Evolutionary conservation across 2,113 vertebrate genomes (phyloP), one percentile per base, ranked within the genome.

Genomic region (Tympanuchus pallidicinctus): DNA sequence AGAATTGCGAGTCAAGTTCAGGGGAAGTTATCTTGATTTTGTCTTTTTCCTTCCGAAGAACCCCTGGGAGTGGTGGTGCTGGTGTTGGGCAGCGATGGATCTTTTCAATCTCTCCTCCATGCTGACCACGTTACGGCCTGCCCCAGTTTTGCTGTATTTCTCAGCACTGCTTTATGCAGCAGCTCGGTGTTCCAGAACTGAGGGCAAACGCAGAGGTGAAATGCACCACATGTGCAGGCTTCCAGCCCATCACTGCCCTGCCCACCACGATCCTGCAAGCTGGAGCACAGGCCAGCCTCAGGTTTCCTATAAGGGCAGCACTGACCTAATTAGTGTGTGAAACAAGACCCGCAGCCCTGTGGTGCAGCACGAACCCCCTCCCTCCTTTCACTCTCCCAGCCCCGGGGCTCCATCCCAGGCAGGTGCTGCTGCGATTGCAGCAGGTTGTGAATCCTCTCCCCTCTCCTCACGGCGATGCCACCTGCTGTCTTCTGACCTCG

Each of bases 401-500:
- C 90, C 86, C 52, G 2, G 80, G 93, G 96, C 92, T 77, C 95
- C 82, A 77, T 86, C 80, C 92, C 4, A 14, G 88, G 92, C 96
- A 96, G 93, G 94, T 96, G 94, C 75, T 3, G 52, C 88, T 93
- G 75, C 90, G 88, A 78, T 92, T 95, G 93, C 90, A 90, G 92
- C 94, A 93, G 80, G 93, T 89, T 95, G 82, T 86, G 85, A 93
- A 91, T 95, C 81, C 90, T 93, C 81, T 86, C 48, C 84, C 82
- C 59, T 93, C 91, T 93, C 78, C 92, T 95, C 3, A 6, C 2
- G 3, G 95, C 81, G 84, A 85, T 94, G 92, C 91, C 90, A 89
- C 96, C 94, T 94, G 96, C 96, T 92, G 95, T 95, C 93, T 94
- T 95, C 90, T 94, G 96, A 96, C 95, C 95, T 96, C 83, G 73